Base-by-base conservation (phyloP, 2,797 vertebrate genomes). In the Sus cebifrons region DNA sequence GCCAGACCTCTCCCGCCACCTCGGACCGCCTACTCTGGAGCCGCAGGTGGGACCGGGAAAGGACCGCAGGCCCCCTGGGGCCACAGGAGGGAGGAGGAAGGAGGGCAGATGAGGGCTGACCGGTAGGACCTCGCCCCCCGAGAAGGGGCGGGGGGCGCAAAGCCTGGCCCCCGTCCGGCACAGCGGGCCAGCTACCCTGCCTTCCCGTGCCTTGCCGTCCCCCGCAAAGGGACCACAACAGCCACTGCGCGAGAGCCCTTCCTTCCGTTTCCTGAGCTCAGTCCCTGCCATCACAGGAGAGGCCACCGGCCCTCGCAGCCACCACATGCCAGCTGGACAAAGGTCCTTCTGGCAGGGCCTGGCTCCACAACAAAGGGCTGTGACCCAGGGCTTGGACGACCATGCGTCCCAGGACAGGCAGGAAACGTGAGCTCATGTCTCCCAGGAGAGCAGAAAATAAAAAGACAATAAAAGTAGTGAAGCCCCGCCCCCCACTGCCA, bases 401-500 rank as follows among this genome's bases (percentile, higher is more conserved):
- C 54, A 2, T 20, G 5, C 2, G 18, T 17, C n/a, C 70, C 52
- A n/a, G 1, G 4, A 56, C 13, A 29, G 21, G 25, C 32, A 32
- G 52, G 16, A 44, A 36, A 29, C 5, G 6, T 11, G 18, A 40
- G 68, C 60, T 58, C 23, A 0, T 8, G 3, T 52, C 27, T 21
- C 73, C 54, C 67, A 40, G 7, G 10, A 29, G 29, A 25, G 4
- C 17, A 12, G 71, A 64, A 73, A 68, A 68, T 9, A 11, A 36
- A 32, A 32, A 21, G 23, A 16, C 3, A 2, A 20, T 2, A 11
- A 49, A 36, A 10, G 32, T 32, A 32, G 77, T 36, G 25, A 74
- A 10, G 71, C 60, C 40, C 0, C 60, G n/a, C 73, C 16, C n/a
- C 65, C 36, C 0, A 0, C 54, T 2, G 1, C 6, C 0, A 77